phyloP scores from a whole-genome alignment of 2,888 invertebrate genomes.

The Neoascia interrupta region DNA sequence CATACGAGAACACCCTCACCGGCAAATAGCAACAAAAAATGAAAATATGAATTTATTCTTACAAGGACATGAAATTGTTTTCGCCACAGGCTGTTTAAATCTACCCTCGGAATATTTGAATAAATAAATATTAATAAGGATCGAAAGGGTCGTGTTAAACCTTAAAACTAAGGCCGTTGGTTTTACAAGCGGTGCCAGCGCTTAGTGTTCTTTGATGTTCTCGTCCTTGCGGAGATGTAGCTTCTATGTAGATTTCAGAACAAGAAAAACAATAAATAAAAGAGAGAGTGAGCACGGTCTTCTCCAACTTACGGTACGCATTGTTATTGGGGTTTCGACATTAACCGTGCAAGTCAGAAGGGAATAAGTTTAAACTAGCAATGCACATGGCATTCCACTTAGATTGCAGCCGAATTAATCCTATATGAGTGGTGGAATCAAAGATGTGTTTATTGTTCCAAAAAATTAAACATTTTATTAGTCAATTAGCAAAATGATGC shows the following conservation, averaged over 20 bases:
- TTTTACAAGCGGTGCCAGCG: slow-evolving; percentile 41
- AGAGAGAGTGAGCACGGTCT: neutral
- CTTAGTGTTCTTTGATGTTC: slow-evolving; percentile 61
- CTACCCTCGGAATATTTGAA: slow-evolving; percentile 66
- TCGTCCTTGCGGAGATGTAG: slow-evolving; percentile 14
- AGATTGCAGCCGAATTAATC: too few species aligned
- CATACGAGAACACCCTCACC: slow-evolving; percentile 25
- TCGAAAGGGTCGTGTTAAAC: slow-evolving; percentile 63
- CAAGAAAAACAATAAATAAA: slow-evolving; percentile 20
- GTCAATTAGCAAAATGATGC: too few species aligned
- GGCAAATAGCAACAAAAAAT: neutral
- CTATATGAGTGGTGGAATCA: too few species aligned
- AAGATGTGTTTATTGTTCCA: too few species aligned
- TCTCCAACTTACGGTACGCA: too few species aligned
- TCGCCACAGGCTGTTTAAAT: slow-evolving; percentile 61
- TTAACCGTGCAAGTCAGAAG: too few species aligned
- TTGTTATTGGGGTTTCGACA: too few species aligned
- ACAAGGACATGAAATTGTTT: slow-evolving; percentile 68
- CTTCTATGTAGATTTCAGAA: neutral
- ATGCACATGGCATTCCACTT: too few species aligned
- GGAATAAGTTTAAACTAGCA: too few species aligned
- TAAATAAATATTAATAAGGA: slow-evolving; percentile 68
- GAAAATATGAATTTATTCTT: slow-evolving; percentile 52
- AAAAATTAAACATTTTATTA: too few species aligned
- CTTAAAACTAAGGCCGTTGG: slow-evolving; percentile 47